These are phyloP conservation scores for Nothocercus julius DNA, from an alignment of 2,113 vertebrate genomes.

Conservation along the genomic window DNA sequence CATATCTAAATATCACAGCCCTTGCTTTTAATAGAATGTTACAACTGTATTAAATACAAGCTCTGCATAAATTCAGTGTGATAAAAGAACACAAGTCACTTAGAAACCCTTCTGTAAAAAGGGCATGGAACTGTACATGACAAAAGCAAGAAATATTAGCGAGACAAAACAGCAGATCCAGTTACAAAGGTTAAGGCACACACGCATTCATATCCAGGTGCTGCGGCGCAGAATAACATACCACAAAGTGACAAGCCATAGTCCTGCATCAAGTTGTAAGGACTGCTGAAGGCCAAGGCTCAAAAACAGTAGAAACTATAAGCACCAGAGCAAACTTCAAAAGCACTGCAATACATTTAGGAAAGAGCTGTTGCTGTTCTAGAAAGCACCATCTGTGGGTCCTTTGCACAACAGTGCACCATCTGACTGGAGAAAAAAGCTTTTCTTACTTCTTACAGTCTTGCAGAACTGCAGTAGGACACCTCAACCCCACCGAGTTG, in stretches of 20 bases:
- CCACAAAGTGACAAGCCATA: not conserved
- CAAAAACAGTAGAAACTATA: not conserved
- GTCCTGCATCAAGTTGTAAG: rapidly evolving
- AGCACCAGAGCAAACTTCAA: not conserved
- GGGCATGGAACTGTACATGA: not conserved
- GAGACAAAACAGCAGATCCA: not conserved
- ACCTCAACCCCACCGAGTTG: not conserved
- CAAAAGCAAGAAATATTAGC: not conserved
- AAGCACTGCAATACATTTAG: not conserved
- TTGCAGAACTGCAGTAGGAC: not conserved
- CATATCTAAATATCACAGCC: not conserved
- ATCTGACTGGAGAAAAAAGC: not conserved
- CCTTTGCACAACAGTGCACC: slow-evolving; percentile 18
- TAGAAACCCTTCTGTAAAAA: not conserved
- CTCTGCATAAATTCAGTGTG: not conserved
- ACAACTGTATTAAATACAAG: not conserved
- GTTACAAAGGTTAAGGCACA: not conserved
- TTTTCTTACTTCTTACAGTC: not conserved
- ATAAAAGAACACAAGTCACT: not conserved
- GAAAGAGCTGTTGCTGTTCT: slow-evolving; percentile 17
- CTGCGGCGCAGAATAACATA: not conserved
- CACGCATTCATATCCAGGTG: too few species aligned
- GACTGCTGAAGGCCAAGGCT: not conserved
- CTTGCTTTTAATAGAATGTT: not conserved
- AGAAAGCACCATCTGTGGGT: not conserved